phyloP scores from a whole-genome alignment of 2,113 vertebrate species.

The Numenius arquata region DNA sequence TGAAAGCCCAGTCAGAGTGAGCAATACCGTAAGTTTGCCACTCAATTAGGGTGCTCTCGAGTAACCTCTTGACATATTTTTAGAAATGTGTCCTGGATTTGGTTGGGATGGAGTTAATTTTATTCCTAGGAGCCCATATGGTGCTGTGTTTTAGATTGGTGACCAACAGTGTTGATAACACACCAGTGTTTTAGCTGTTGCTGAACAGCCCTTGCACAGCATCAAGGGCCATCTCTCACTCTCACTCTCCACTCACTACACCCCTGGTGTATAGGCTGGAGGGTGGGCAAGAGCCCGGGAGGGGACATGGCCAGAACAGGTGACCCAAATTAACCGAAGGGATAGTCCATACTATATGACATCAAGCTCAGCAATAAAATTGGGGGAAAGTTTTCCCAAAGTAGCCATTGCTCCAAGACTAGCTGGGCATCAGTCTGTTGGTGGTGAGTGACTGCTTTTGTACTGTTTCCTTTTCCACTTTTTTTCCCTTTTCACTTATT shows the following conservation, averaged over 20 bases:
- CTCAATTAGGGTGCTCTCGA: neutral
- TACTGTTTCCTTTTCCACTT: neutral
- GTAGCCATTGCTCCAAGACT: neutral
- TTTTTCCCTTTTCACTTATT: neutral
- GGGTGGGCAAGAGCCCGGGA: neutral
- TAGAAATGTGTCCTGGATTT: neutral
- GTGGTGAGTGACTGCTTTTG: neutral
- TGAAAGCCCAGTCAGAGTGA: neutral
- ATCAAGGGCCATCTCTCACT: neutral
- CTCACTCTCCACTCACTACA: neutral
- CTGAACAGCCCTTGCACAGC: neutral
- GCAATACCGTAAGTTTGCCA: neutral
- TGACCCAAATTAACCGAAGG: neutral
- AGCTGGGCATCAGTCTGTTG: neutral
- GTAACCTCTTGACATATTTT: neutral
- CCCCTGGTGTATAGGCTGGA: neutral
- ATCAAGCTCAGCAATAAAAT: neutral
- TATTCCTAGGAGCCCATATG: neutral
- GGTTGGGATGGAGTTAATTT: neutral
- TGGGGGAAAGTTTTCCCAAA: neutral
- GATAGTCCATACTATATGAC: neutral
- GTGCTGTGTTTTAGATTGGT: neutral
- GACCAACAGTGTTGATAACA: neutral
- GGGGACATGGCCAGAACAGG: rapidly evolving
- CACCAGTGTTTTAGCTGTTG: neutral